These are phyloP conservation scores for Bagarius yarrelli DNA, from an alignment of 2,113 vertebrate genomes.

Conservation along the genomic window DNA sequence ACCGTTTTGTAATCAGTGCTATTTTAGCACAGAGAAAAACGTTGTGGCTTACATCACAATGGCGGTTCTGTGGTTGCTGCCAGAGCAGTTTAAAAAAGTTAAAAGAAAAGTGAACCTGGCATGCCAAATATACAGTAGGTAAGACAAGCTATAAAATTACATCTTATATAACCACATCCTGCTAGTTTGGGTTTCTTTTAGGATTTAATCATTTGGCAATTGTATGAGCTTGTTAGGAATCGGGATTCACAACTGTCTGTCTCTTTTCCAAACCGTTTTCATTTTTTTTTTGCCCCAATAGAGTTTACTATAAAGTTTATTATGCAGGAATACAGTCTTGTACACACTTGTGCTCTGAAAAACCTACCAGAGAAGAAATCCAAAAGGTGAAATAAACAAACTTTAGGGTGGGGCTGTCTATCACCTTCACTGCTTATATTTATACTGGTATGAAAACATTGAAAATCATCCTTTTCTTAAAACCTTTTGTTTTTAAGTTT, in stretches of 20 bases:
- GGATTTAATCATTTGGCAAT: conserved; percentile 39
- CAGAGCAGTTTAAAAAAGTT: conserved; percentile 22
- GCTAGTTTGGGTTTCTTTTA: conserved; percentile 25
- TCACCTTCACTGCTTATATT: conserved; percentile 61
- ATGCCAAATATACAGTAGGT: conserved; percentile 17
- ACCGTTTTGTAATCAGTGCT: conserved; percentile 42
- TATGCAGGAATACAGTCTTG: too few relatives aligned
- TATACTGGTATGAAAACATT: conserved; percentile 67
- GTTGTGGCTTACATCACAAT: conserved; percentile 23
- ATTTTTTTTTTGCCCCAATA: neutral
- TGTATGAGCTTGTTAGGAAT: conserved; percentile 34
- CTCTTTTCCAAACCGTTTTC: neutral
- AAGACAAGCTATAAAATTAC: conserved; percentile 24
- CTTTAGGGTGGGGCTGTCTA: conserved; percentile 68
- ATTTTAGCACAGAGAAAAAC: conserved; percentile 24
- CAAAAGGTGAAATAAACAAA: conserved; percentile 64
- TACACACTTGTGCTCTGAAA: conserved; percentile 68
- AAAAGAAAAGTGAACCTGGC: neutral
- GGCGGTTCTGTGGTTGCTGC: conserved; percentile 22
- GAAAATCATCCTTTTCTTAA: neutral
- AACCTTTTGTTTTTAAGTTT: neutral
- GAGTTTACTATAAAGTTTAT: too few relatives aligned
- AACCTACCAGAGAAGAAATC: conserved; percentile 59
- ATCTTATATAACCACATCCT: conserved; percentile 23
- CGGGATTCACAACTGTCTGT: neutral